Conservation (phyloP, 2,888 invertebrate species). For the Netelia inedita region DNA sequence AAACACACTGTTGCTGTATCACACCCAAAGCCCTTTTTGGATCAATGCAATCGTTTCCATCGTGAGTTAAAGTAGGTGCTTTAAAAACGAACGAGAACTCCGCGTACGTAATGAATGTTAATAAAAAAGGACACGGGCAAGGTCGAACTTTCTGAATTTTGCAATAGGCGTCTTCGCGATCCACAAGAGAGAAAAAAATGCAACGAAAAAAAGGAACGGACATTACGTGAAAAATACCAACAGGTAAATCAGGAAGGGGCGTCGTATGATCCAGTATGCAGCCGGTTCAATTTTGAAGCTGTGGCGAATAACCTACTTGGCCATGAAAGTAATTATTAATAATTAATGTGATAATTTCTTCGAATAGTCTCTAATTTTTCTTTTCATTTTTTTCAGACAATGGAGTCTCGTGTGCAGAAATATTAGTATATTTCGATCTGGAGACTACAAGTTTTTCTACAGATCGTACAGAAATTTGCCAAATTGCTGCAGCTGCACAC, state of each 20-base stretch:
- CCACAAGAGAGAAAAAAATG: constrained; percentile 13
- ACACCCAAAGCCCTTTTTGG: constrained; percentile 9
- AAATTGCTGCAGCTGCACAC: constrained; percentile 20
- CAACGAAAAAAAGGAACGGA: constrained; percentile 2
- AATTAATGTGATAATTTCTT: no score
- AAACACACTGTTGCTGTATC: constrained; percentile 6
- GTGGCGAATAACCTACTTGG: neutral
- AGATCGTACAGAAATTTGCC: constrained; percentile 24
- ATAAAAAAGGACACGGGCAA: constrained; percentile 14
- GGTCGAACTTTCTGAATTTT: constrained; percentile 11
- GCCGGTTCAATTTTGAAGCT: constrained; percentile 3
- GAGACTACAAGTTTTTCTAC: constrained; percentile 14
- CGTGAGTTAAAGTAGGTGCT: constrained; percentile 5
- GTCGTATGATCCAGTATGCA: constrained; percentile 19
- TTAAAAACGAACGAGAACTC: constrained; percentile 17
- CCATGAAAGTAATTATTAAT: constrained; percentile 5
- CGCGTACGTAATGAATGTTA: neutral
- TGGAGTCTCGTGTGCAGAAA: constrained; percentile 3
- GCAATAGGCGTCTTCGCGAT: constrained; percentile 12
- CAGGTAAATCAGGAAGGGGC: constrained; percentile 14
- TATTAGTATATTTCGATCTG: constrained; percentile 25
- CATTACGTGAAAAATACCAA: constrained; percentile 2
- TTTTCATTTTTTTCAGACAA: constrained; percentile 13
- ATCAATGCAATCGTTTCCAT: constrained; percentile 9
- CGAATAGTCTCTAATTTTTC: neutral